phyloP scores from a whole-genome alignment of 2,113 vertebrate species.

The Hymenochirus boettgeri region DNA sequence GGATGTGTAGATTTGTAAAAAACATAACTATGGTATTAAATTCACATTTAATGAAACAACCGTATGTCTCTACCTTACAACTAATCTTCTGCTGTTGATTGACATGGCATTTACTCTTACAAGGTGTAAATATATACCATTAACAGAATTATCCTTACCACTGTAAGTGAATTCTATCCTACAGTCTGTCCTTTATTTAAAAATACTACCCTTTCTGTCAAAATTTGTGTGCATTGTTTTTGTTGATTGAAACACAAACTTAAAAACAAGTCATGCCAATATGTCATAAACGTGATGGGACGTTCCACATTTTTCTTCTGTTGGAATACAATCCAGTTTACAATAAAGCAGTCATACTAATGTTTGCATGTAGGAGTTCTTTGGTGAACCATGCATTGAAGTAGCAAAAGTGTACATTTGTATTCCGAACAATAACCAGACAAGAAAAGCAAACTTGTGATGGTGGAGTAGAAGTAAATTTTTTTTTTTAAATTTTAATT shows the following conservation, averaged over 20 bases:
- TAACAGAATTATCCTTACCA: neutral
- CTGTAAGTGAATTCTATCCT: neutral
- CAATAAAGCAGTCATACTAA: slow-evolving; percentile 3
- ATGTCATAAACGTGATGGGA: slow-evolving; percentile 11
- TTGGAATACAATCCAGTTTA: slow-evolving; percentile 8
- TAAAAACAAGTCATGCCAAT: neutral
- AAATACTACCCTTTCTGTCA: too few species aligned
- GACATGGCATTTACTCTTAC: neutral
- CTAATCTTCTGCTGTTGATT: slow-evolving; percentile 16
- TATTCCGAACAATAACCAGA: too few species aligned
- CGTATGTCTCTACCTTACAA: slow-evolving; percentile 15
- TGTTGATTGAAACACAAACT: slow-evolving; percentile 11
- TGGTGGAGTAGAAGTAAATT: too few species aligned
- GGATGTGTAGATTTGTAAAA: neutral
- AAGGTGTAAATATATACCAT: slow-evolving; percentile 1
- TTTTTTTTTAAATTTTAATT: too few species aligned
- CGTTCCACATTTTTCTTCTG: neutral
- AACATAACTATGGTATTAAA: neutral
- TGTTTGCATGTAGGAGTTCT: neutral
- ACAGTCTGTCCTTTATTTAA: slow-evolving; percentile 4
- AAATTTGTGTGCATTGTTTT: slow-evolving; percentile 16
- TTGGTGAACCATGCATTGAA: neutral
- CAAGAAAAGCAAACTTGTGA: too few species aligned
- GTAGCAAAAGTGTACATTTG: too few species aligned
- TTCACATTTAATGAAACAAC: neutral